A percentile compares a stretch with the other conserved stretches of the same genome.
Evolutionary conservation across 2,113 vertebrate genomes (phyloP).

Genomic region (Periophthalmus modestus): DNA sequence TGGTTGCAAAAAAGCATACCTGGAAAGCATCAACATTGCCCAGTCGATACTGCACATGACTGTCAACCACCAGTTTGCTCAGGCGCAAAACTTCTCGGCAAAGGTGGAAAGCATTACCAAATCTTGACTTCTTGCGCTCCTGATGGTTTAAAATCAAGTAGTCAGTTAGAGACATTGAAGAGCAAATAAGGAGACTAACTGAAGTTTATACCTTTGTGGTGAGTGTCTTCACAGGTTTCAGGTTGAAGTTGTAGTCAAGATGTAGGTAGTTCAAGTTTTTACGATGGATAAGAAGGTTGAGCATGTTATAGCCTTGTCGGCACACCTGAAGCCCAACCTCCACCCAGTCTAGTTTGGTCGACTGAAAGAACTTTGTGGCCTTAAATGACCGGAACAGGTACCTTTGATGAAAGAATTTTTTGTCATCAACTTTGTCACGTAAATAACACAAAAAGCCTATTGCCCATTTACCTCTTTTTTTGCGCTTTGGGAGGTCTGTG

Average conservation of each 20-base stretch:
- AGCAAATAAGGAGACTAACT: not conserved
- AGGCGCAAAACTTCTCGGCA: constrained; percentile 94
- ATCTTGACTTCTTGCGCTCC: constrained; percentile 97
- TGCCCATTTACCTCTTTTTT: constrained; percentile 88
- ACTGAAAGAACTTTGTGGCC: constrained; percentile 99
- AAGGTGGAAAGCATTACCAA: constrained; percentile 97
- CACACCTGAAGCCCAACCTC: constrained; percentile 98
- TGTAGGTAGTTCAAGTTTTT: constrained; percentile 99
- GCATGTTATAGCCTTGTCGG: constrained; percentile 99
- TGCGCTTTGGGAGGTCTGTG: constrained; percentile 98
- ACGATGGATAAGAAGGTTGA: constrained; percentile 97
- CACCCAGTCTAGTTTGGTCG: constrained; percentile 98
- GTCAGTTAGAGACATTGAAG: not conserved
- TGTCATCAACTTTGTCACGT: not conserved
- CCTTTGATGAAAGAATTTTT: constrained; percentile 65
- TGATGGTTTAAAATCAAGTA: constrained; percentile 50
- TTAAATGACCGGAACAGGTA: constrained; percentile 99
- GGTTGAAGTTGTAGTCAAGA: constrained; percentile 98
- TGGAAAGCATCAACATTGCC: constrained; percentile 98
- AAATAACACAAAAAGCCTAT: not conserved
- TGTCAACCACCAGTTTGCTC: constrained; percentile 97
- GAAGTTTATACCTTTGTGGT: constrained; percentile 88
- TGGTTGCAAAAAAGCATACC: constrained; percentile 65
- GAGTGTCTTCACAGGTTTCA: constrained; percentile 98
- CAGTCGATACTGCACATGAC: constrained; percentile 96